Base-by-base conservation (phyloP, 37 sponge, comb jelly and placozoan genomes). In the Cladorhizidae sp. region DNA sequence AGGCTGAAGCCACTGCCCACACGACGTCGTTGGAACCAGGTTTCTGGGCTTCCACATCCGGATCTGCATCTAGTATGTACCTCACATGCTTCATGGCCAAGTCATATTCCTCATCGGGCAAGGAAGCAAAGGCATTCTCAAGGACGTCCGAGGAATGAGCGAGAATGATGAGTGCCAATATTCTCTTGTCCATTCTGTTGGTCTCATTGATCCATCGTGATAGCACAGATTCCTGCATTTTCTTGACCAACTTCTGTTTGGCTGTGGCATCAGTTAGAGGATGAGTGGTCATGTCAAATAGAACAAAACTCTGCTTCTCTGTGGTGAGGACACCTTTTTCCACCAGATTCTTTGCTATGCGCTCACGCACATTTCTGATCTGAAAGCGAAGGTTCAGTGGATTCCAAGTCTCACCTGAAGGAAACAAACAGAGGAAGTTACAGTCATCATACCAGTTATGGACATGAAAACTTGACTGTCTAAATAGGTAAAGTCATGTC, bases 241-340 rank as follows among this genome's bases (percentile, higher is more conserved):
- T 93, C 81, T 95, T 98, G 32, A 98, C 76, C 25, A 98, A 84
- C 40, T 82, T 68, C 80, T 95, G 94, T 74, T 98, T 98, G 63
- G 89, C 76, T 12, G 91, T 72, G 58, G 87, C 82, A 90, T 98
- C 93, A 0, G 94, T 86, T 39, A 98, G 90, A 0, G 99, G 99
- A 61, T 98, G 99, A 29, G 99, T 98, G 28, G 99, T 98, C 99
- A 98, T 98, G 88, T 98, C 99, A 75, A 98, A 98, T 11, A 98
- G 83, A 18, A 95, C 89, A 83, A 98, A 98, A 84, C 91, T 98
- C 82, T 98, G 99, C 56, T 98, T 98, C 81, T 95, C 96, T 57
- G 99, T 98, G 29, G 99, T 98, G 26, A 98, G 94, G 26, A 98
- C 83, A 1, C 99, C 99, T 74, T 98, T 98, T 56, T 98, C 99